Evolutionary conservation across 2,797 vertebrate genomes (phyloP), one percentile per base, ranked within the genome.

Genomic region (Acridotheres tristis): DNA sequence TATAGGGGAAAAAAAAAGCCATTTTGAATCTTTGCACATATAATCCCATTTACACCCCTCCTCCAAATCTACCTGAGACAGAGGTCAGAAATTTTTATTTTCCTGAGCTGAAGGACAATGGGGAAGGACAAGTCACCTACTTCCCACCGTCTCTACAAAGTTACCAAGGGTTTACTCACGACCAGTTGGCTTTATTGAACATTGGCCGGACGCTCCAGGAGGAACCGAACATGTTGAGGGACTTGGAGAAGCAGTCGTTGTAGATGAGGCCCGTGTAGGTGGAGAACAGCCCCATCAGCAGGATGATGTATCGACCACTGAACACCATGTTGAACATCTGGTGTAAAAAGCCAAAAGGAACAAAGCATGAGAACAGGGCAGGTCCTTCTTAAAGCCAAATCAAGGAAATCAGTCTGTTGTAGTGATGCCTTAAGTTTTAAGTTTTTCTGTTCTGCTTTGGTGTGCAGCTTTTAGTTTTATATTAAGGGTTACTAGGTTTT

Each of bases 231-330:
- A 99, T 93, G 53, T 99, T 99, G 30, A 99, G 98, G 15, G 99
- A 98, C 96, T 99, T 99, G 94, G 99, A 99, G 98, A 99, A 99
- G 96, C 99, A 99, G 97, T 99, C 99, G 0, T 99, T 99, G 97
- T 99, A 99, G 98, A 99, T 99, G 95, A 99, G 98, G 50, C 99
- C 99, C 0, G 99, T 99, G 97, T 99, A 99, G 19, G 98, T 97
- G 32, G 99, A 99, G 98, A 99, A 99, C 29, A 99, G 29, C 5
- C 99, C 99, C 99, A 99, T 99, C 88, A 99, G 95, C 23, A 99
- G 98, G 95, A 99, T 99, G 90, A 99, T 99, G 98, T 99, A 99
- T 11, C 99, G 98, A 0, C 99, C 99, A 3, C 98, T 98, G 82
- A 99, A 99, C 94, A 99, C 94, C 96, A 99, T 99, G 97, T 91